Base-by-base conservation (phyloP, 1,140 invertebrate genomes). In the Cylas formicarius region DNA sequence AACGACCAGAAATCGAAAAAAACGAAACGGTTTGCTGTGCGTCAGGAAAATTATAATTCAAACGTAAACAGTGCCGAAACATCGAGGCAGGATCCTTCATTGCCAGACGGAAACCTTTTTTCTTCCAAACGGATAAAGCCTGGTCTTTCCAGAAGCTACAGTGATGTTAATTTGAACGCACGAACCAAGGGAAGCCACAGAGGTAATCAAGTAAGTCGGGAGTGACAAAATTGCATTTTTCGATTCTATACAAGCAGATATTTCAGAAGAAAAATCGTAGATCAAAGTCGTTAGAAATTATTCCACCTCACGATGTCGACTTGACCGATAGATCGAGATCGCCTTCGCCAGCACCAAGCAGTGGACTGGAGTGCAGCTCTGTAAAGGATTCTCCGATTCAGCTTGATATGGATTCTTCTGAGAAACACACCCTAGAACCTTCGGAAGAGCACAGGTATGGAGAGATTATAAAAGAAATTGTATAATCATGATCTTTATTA, bases 321-420 rank as follows among this genome's bases (percentile, higher is more conserved):
- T 58, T 61, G 24, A 56, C 56, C 2, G 64, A 66, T 51, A 44
- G 64, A 9, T 63, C 85, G 7, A 72, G 89, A 19, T 87, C 85
- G 27, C 86, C 88, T 0, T 91, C 87, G 19, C 90, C 90, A 0
- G 86, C 88, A 8, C 86, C 87, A 2, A 90, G 87, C 44, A 90
- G 85, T 62, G 87, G 87, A 3, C 75, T 92, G 1, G 89, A 92
- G 62, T 88, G 82, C 50, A 88, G 84, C 56, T 87, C 84, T 3
- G 83, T 87, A 28, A 91, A 92, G 67, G 88, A 93, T 68, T 89
- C 87, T n/a, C 87, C 87, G 0, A 77, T 91, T 62, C 90, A 93
- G 57, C 86, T 95, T 52, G 90, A 95, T 63, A 74, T 85, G 27
- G 72, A 82, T 14, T 82, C 80, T 8, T 78, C 72, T 56, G 82